A percentile compares a stretch with the other conserved stretches of the same genome.
Conservation (phyloP, 2,113 vertebrate genomes). For the Silurus meridionalis region DNA sequence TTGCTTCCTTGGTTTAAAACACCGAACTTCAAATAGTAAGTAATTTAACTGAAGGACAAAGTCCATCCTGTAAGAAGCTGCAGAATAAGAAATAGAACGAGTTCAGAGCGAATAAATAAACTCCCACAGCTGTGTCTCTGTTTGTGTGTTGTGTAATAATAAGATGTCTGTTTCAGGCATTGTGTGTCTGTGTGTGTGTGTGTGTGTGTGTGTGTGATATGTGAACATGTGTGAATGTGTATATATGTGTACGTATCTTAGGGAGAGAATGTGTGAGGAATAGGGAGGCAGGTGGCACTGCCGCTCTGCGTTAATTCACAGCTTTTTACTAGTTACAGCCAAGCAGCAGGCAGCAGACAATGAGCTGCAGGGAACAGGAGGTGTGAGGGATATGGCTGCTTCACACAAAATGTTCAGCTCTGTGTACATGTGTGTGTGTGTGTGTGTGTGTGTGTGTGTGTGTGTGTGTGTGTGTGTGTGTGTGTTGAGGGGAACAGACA, state of each 20-base stretch:
- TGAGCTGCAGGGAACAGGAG: constrained; percentile 48
- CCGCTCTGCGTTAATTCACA: constrained; percentile 53
- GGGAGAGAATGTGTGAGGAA: not conserved
- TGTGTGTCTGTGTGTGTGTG: not conserved
- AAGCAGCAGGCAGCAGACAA: constrained; percentile 45
- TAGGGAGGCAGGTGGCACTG: constrained; percentile 52
- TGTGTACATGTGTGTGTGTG: not conserved
- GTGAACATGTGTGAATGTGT: no score
- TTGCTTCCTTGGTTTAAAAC: not conserved
- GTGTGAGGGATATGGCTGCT: constrained; percentile 41
- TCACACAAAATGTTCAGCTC: constrained; percentile 35
- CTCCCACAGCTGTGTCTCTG: not conserved
- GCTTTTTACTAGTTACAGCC: constrained; percentile 52
- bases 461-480: not conserved
- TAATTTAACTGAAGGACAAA: not conserved
- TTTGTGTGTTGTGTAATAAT: constrained; percentile 11
- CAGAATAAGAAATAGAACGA: not conserved
- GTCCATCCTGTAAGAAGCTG: constrained; percentile 13
- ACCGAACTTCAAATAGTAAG: not conserved
- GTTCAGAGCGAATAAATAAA: constrained; percentile 23
- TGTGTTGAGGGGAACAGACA: constrained; percentile 28
- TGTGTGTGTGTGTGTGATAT: not conserved
- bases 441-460: constrained; percentile 13
- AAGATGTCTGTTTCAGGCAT: constrained; percentile 4
- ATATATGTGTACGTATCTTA: constrained; percentile 12